Conservation (phyloP, 2,113 vertebrate species). For the Geococcyx californianus region DNA sequence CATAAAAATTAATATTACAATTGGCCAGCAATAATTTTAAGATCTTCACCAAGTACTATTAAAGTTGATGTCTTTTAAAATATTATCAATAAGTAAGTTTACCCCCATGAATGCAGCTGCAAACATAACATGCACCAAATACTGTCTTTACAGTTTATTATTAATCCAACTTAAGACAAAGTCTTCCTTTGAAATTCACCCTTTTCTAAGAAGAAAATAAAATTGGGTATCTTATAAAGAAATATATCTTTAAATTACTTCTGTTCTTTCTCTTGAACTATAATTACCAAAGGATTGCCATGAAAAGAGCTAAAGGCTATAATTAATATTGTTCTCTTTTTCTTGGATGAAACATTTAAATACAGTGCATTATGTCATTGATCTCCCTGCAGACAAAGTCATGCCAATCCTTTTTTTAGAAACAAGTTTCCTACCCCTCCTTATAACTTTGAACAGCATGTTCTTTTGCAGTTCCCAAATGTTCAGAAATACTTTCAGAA, state of each 20-base stretch:
- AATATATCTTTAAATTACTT: conserved; percentile 56
- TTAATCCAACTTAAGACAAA: not conserved
- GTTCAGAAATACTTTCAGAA: conserved; percentile 30
- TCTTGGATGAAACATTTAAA: conserved; percentile 59
- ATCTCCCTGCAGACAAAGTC: conserved; percentile 46
- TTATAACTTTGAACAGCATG: conserved; percentile 18
- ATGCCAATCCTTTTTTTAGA: conserved; percentile 40
- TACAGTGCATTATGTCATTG: conserved; percentile 39
- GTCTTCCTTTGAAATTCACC: not conserved
- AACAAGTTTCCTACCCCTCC: conserved; percentile 23
- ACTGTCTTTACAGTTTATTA: not conserved
- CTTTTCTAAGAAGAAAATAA: not conserved
- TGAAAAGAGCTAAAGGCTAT: conserved; percentile 61
- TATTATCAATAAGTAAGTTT: not conserved
- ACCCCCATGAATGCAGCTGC: accelerated
- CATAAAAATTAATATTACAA: not conserved
- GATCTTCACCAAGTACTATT: not conserved
- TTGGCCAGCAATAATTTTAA: not conserved
- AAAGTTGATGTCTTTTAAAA: not conserved
- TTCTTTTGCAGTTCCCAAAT: conserved; percentile 4
- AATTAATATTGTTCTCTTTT: conserved; percentile 68
- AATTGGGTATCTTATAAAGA: not conserved
- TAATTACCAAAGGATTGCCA: conserved; percentile 61
- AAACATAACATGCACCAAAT: not conserved
- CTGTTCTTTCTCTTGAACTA: conserved; percentile 60